Evolutionary conservation across 2,797 vertebrate species (phyloP).

Genomic region (Siniperca undulata): DNA sequence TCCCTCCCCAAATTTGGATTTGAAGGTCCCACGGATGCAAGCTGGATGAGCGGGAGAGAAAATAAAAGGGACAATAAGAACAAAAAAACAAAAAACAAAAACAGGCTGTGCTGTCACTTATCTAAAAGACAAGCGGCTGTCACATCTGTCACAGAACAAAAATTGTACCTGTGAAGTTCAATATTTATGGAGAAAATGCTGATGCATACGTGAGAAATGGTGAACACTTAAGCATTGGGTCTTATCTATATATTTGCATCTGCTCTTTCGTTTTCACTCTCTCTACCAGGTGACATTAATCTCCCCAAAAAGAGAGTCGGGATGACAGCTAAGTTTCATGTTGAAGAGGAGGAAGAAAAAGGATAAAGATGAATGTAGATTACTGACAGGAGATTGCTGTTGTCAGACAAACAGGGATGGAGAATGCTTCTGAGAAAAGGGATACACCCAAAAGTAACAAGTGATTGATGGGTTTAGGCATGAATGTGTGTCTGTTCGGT

Average conservation of each 20-base stretch:
- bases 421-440: slow-evolving; percentile 74
- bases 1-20: slow-evolving; percentile 94
- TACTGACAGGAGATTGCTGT: slow-evolving; percentile 81
- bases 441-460: slow-evolving; percentile 57
- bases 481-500: slow-evolving; percentile 41
- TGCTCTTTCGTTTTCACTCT: slow-evolving; percentile 56
- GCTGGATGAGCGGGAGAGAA: slow-evolving; percentile 80
- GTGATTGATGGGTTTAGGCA: no score
- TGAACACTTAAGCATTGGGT: slow-evolving; percentile 45
- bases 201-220: slow-evolving; percentile 34
- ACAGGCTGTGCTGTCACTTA: slow-evolving; percentile 40
- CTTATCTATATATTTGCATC: slow-evolving; percentile 75
- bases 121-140: slow-evolving; percentile 63
- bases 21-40: slow-evolving; percentile 93
- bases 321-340: slow-evolving; percentile 74
- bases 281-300: slow-evolving; percentile 72
- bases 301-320: slow-evolving; percentile 58
- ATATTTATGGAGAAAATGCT: slow-evolving; percentile 43
- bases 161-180: slow-evolving; percentile 29
- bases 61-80: slow-evolving; percentile 49
- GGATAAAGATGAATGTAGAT: slow-evolving; percentile 75
- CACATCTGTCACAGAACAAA: slow-evolving; percentile 57
- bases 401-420: slow-evolving; percentile 81
- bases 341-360: slow-evolving; percentile 64
- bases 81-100: slow-evolving; percentile 23